Conservation (phyloP, 2,888 invertebrate species). For the Tetragnatha montana region DNA sequence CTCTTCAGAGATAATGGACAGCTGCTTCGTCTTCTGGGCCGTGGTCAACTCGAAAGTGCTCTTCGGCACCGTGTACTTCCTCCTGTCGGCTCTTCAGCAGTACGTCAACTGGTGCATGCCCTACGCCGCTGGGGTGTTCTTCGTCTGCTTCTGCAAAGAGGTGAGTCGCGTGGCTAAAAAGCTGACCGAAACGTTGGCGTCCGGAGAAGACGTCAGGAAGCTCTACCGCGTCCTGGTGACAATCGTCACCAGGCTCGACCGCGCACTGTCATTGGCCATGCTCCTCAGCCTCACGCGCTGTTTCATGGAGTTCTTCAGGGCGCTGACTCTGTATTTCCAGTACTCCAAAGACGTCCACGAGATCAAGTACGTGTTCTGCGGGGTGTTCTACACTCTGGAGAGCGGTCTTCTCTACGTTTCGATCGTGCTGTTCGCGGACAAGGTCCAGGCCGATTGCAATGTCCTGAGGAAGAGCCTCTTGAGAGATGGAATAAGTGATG, state of each 20-base stretch:
- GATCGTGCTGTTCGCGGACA: slow-evolving; percentile 44
- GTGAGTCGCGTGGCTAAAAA: slow-evolving; percentile 10
- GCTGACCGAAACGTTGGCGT: neutral
- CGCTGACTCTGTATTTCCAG: slow-evolving; percentile 53
- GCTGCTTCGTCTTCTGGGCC: slow-evolving; percentile 37
- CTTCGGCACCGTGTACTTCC: slow-evolving; percentile 18
- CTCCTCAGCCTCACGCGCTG: slow-evolving; percentile 50
- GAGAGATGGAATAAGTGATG: slow-evolving; percentile 18
- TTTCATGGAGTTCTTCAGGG: slow-evolving; percentile 57
- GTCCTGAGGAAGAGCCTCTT: slow-evolving; percentile 34
- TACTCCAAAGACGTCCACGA: slow-evolving; percentile 52
- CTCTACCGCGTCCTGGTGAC: slow-evolving; percentile 30
- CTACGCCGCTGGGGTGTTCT: slow-evolving; percentile 24
- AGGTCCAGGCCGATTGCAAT: slow-evolving; percentile 43
- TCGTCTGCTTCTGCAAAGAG: slow-evolving; percentile 46
- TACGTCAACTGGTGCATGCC: slow-evolving; percentile 60
- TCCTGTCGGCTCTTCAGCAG: slow-evolving; percentile 20
- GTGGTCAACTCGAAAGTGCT: slow-evolving; percentile 2
- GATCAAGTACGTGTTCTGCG: slow-evolving; percentile 38
- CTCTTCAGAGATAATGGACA: slow-evolving; percentile 7
- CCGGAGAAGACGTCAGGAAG: slow-evolving; percentile 25
- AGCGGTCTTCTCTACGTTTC: slow-evolving; percentile 32
- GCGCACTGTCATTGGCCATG: slow-evolving; percentile 15
- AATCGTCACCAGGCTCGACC: slow-evolving; percentile 31
- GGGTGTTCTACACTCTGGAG: slow-evolving; percentile 40